Evolutionary conservation across 2,797 vertebrate genomes (phyloP).

Genomic region (Sarcophilus harrisii): DNA sequence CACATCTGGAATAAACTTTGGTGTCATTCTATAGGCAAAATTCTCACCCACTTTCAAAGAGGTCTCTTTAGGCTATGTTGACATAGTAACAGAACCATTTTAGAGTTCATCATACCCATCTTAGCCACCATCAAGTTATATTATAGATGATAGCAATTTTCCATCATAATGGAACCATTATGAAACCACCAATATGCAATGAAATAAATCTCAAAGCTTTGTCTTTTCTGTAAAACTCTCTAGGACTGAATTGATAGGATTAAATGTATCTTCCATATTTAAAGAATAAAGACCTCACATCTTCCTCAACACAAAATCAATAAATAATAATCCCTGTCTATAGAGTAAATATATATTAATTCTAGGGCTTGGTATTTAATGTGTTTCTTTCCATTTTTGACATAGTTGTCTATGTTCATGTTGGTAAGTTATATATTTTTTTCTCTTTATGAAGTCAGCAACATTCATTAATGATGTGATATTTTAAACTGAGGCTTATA

Average conservation of each 20-base stretch:
- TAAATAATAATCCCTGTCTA: background rate
- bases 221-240: background rate
- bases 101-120: background rate
- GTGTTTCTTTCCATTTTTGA: background rate
- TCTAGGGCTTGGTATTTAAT: background rate
- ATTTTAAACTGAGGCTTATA: background rate
- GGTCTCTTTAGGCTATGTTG: background rate
- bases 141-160: background rate
- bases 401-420: background rate
- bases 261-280: background rate
- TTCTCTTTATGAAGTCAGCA: background rate
- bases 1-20: background rate
- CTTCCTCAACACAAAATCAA: background rate
- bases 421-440: background rate
- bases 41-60: background rate
- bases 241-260: background rate
- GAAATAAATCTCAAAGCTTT: background rate
- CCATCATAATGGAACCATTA: background rate
- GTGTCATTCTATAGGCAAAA: background rate
- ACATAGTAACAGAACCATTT: background rate
- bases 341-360: background rate
- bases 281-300: slow-evolving; percentile 23
- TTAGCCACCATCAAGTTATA: background rate
- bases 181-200: background rate
- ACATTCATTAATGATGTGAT: background rate